Evolutionary conservation across 2,888 invertebrate species (phyloP).

Genomic region (Adineta ricciae): DNA sequence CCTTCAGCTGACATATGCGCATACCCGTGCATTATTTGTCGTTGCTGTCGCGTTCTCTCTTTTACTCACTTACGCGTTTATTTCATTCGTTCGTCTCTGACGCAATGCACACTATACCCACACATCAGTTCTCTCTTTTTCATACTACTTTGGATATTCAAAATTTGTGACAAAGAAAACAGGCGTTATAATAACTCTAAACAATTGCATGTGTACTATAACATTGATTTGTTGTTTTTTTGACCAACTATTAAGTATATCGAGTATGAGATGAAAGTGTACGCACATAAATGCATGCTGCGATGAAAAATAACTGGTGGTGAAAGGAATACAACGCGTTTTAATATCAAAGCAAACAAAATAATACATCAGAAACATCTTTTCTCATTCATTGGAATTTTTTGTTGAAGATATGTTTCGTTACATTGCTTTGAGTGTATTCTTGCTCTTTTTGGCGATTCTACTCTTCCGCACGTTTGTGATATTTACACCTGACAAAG

Average conservation of each 20-base stretch:
- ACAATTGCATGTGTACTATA: no score
- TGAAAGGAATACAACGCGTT: no score
- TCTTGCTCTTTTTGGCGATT: background rate
- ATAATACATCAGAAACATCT: no score
- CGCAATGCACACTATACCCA: background rate
- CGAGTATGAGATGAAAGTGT: no score
- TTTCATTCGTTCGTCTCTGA: background rate
- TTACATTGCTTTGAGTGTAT: background rate
- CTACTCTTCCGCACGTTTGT: conserved; percentile 28
- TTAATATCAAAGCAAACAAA: no score
- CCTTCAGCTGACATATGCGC: background rate
- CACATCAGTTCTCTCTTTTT: background rate
- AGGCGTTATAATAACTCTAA: no score
- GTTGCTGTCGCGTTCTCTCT: background rate
- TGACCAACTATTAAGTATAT: no score
- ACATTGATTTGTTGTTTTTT: no score
- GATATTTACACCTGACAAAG: conserved; percentile 21
- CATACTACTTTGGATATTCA: background rate
- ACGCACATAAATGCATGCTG: no score
- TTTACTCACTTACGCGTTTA: background rate
- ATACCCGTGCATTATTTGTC: background rate
- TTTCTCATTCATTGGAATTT: background rate
- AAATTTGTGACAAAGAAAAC: no score
- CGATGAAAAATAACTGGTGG: no score
- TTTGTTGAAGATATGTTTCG: background rate